Conservation (phyloP, 2,888 invertebrate species). For the Nymphalis polychloros region DNA sequence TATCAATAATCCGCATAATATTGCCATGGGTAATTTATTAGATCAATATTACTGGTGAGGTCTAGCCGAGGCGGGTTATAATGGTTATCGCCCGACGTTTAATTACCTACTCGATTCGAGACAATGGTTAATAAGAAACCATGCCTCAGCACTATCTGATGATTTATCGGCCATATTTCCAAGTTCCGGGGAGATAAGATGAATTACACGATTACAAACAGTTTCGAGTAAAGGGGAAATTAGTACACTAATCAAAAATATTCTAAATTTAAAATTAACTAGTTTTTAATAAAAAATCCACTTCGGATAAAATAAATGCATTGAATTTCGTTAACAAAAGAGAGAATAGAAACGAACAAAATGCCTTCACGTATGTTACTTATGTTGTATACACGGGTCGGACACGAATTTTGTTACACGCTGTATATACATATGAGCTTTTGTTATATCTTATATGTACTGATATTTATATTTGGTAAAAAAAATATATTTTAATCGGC, state of each 20-base stretch:
- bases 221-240: slow-evolving; percentile 49
- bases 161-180: slow-evolving; percentile 70
- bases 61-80: slow-evolving; percentile 62
- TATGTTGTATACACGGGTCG: too few relatives aligned
- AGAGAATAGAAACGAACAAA: too few relatives aligned
- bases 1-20: slow-evolving; percentile 64
- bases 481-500: too few relatives aligned
- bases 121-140: slow-evolving; percentile 80
- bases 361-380: too few relatives aligned
- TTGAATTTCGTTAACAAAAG: too few relatives aligned
- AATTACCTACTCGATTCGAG: slow-evolving; percentile 73
- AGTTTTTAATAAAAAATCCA: not conserved
- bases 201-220: slow-evolving; percentile 62
- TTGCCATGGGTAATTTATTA: slow-evolving; percentile 71
- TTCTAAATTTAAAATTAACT: not conserved
- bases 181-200: slow-evolving; percentile 67
- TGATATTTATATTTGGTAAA: too few relatives aligned
- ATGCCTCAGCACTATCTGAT: slow-evolving; percentile 67
- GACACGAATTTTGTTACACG: too few relatives aligned
- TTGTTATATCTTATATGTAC: too few relatives aligned
- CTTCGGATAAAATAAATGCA: too few relatives aligned
- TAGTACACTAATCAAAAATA: slow-evolving; percentile 8
- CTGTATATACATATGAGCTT: too few relatives aligned
- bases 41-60: slow-evolving; percentile 71
- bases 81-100: slow-evolving; percentile 72